phyloP scores from a whole-genome alignment of 2,888 invertebrate genomes.

The Rhogogaster chlorosoma region DNA sequence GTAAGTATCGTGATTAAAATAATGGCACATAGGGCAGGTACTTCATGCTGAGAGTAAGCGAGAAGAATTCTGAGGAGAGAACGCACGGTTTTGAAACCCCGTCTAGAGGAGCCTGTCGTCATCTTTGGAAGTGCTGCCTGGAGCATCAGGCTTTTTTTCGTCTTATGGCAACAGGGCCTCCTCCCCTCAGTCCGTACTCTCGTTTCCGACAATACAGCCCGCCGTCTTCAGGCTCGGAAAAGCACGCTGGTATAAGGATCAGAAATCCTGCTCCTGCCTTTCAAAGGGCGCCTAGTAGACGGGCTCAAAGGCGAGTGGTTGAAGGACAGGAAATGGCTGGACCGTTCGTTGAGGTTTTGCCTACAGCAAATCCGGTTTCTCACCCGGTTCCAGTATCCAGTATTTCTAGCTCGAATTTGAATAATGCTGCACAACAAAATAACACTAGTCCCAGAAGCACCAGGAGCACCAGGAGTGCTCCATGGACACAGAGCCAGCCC shows the following conservation, averaged over 20 bases:
- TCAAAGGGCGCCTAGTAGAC: constrained; percentile 88
- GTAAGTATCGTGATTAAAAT: constrained; percentile 41
- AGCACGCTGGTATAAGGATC: constrained; percentile 76
- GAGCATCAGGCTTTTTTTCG: constrained; percentile 97
- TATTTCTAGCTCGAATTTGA: constrained; percentile 51
- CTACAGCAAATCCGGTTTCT: constrained; percentile 60
- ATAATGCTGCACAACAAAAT: constrained; percentile 65
- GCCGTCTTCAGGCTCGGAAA: constrained; percentile 67
- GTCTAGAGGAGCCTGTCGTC: constrained; percentile 94
- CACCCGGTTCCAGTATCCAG: constrained; percentile 40
- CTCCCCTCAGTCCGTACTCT: constrained; percentile 75
- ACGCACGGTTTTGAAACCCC: constrained; percentile 98
- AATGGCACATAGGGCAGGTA: constrained; percentile 84
- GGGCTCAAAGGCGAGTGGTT: constrained; percentile 85
- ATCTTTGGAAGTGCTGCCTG: constrained; percentile 97
- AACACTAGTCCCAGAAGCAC: constrained; percentile 86
- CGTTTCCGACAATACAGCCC: constrained; percentile 76
- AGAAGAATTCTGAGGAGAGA: constrained; percentile 97
- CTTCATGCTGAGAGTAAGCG: constrained; percentile 97
- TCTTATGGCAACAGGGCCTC: constrained; percentile 84
- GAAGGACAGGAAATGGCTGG: constrained; percentile 80
- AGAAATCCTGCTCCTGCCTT: constrained; percentile 85
- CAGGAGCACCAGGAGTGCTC: constrained; percentile 91
- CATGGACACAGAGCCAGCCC: constrained; percentile 87
- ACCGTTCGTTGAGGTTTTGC: constrained; percentile 71